A percentile compares a stretch with the other conserved stretches of the same genome.
These are phyloP conservation scores for Oryzias javanicus DNA, from an alignment of 2,113 vertebrate genomes.

Conservation along the genomic window DNA sequence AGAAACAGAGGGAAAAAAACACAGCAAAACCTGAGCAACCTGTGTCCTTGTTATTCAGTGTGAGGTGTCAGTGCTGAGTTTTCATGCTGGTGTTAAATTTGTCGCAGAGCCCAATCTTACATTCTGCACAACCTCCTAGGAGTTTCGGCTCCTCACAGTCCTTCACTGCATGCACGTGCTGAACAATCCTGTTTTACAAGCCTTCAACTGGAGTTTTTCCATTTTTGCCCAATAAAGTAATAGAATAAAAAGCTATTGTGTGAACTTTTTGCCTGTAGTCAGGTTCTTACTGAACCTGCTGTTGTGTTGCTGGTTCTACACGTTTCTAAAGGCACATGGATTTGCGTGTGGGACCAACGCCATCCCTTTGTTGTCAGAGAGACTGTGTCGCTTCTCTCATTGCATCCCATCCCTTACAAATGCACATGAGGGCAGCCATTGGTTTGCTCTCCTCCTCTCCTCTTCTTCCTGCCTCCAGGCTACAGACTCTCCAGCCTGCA, in stretches of 20 bases:
- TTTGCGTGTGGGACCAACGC: slow-evolving; percentile 20
- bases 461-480: slow-evolving; percentile 54
- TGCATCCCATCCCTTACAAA: not conserved
- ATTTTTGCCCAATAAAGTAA: too few relatives aligned
- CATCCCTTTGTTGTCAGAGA: slow-evolving; percentile 31
- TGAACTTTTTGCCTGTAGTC: not conserved
- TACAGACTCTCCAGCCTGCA: slow-evolving; percentile 61
- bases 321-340: slow-evolving; percentile 6
- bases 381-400: slow-evolving; percentile 8
- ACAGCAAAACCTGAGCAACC: slow-evolving; percentile 31
- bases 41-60: slow-evolving; percentile 31
- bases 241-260: too few relatives aligned
- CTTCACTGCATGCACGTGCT: too few relatives aligned
- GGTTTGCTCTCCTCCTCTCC: slow-evolving; percentile 27
- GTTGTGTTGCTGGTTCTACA: slow-evolving; percentile 5
- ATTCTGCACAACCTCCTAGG: not conserved
- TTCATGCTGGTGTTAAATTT: slow-evolving; percentile 4
- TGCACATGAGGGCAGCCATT: slow-evolving; percentile 16
- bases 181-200: too few relatives aligned
- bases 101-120: not conserved
- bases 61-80: slow-evolving; percentile 12
- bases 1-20: slow-evolving; percentile 21
- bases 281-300: slow-evolving; percentile 3
- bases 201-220: too few relatives aligned
- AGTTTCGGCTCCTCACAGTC: not conserved